These are phyloP conservation scores for Helicoverpa assulta DNA, from an alignment of 2,888 invertebrate genomes.

Conservation along the genomic window DNA sequence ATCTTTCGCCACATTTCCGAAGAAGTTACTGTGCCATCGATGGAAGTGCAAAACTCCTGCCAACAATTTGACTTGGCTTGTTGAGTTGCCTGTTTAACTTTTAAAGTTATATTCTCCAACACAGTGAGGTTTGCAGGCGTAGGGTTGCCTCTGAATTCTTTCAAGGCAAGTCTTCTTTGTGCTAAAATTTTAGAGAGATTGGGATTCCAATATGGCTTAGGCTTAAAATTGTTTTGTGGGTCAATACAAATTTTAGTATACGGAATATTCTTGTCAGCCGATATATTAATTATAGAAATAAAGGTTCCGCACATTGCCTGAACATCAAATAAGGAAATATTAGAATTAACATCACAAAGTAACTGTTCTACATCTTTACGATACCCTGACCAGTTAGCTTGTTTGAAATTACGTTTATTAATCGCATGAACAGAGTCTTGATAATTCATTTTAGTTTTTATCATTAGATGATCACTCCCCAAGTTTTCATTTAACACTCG, in stretches of 20 bases:
- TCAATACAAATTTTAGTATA: background rate
- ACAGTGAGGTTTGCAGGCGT: background rate
- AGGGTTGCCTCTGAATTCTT: background rate
- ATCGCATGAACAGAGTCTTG: background rate
- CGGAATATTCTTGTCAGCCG: constrained; percentile 1
- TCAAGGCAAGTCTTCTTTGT: constrained; percentile 1
- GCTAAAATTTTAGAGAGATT: background rate
- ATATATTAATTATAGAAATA: constrained; percentile 4
- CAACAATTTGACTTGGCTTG: background rate
- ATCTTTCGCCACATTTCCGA: constrained; percentile 9
- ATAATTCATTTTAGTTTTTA: background rate
- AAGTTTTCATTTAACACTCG: too few species aligned
- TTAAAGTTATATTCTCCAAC: background rate
- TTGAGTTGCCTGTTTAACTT: background rate
- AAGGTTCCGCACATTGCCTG: background rate
- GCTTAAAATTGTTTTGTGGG: background rate
- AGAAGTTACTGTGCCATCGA: background rate
- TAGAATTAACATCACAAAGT: background rate
- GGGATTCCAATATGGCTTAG: constrained; percentile 5
- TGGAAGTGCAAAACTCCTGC: background rate
- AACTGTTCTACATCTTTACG: constrained; percentile 8
- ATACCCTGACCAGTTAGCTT: background rate
- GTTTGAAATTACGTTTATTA: background rate
- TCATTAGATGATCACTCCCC: background rate
- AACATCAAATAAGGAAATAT: background rate